These are phyloP conservation scores for Luscinia luscinia DNA, from an alignment of 2,797 vertebrate genomes.

Conservation along the genomic window DNA sequence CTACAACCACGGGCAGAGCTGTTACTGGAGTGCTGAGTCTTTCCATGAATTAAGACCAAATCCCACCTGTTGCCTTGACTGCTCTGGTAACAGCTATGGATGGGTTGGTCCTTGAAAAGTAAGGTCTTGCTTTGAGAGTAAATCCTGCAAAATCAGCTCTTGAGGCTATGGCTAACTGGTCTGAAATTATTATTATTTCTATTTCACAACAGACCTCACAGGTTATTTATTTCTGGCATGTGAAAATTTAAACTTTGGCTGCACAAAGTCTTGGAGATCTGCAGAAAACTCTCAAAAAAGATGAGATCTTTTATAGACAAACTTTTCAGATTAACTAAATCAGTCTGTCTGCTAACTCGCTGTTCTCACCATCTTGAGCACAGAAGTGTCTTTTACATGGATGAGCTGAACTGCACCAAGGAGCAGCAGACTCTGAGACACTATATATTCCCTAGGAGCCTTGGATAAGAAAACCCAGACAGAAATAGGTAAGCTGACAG, in stretches of 20 bases:
- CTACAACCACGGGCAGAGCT: not conserved
- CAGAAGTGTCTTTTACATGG: slow-evolving; percentile 50
- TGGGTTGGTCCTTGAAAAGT: not conserved
- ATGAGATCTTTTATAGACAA: not conserved
- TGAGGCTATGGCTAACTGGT: not conserved
- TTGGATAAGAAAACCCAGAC: slow-evolving; percentile 13
- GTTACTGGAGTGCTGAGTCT: not conserved
- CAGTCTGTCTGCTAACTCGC: slow-evolving; percentile 32
- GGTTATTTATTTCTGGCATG: not conserved
- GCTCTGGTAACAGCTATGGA: not conserved
- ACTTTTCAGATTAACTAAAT: not conserved
- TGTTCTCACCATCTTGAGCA: slow-evolving; percentile 41
- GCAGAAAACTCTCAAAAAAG: not conserved
- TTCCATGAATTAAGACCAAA: not conserved
- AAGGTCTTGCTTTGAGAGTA: not conserved
- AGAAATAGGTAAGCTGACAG: slow-evolving; percentile 42
- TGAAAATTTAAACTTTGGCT: not conserved
- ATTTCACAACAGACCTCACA: not conserved
- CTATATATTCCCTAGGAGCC: slow-evolving; percentile 8
- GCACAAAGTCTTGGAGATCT: not conserved
- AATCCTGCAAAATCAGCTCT: not conserved
- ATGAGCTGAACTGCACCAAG: slow-evolving; percentile 34
- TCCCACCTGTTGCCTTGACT: not conserved
- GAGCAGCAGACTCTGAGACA: slow-evolving; percentile 16
- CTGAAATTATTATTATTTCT: not conserved